Evolutionary conservation across 2,888 invertebrate genomes (phyloP), one percentile per base, ranked within the genome.

Genomic region (Melanostoma scalare): DNA sequence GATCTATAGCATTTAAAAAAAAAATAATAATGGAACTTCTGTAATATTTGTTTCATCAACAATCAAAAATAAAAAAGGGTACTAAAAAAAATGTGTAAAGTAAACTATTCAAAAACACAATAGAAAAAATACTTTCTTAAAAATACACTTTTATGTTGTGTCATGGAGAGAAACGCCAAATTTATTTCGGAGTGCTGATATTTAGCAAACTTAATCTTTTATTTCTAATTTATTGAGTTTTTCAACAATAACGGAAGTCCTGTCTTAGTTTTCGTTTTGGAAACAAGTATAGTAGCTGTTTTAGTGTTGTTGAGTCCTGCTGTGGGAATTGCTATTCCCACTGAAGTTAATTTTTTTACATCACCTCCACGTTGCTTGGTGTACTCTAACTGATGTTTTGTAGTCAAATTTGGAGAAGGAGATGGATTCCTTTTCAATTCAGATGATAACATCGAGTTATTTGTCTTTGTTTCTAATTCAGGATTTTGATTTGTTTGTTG

Each of bases 201-300:
- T 20, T 20, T 20, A 20, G 20, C 20, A 20, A 20, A 20, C 20
- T 20, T 20, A 20, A 20, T 20, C 20, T 20, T 20, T 20, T 30
- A 8, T 60, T 65, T 75, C 72, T 90, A 90, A 88, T 91, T 91
- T 87, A 91, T 91, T 73, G 91, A 91, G 86, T 91, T 91, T 86
- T 91, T 91, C 85, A 91, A 88, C 87, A 91, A 88, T 87, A 91
- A 88, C 76, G 91, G 91, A 88, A 91, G 89, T 87, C 91, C 91
- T 72, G 91, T 91, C 90, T 91, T 91, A 85, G 91, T 91, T 90
- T 91, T 91, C 86, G 91, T 90, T 89, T 91, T 91, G 36, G 91
- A 91, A 85, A 91, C 91, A 86, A 91, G 89, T 88, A 91, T 91
- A 67, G 91, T 91, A 78, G 91, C 91, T 76, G 91, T 91, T 90